Evolutionary conservation across 2,113 vertebrate species (phyloP).

Genomic region (Rynchops niger): DNA sequence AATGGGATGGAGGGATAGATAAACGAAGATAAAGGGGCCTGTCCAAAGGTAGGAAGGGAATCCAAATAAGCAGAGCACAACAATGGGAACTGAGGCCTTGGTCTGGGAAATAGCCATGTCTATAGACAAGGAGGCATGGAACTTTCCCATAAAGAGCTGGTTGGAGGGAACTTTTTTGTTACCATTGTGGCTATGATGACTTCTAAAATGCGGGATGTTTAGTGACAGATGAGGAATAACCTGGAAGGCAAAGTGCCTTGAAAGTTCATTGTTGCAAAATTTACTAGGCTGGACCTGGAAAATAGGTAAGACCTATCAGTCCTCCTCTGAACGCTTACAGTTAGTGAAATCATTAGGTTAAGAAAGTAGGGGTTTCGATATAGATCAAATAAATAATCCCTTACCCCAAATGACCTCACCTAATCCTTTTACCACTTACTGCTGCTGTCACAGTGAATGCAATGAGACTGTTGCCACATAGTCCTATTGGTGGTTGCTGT

Average conservation of each 20-base stretch:
- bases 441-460: neutral
- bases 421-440: neutral
- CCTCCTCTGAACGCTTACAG: neutral
- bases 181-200: neutral
- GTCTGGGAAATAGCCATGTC: neutral
- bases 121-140: neutral
- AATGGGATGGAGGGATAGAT: neutral
- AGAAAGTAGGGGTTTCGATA: neutral
- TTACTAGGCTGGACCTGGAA: neutral
- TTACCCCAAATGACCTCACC: neutral
- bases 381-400: neutral
- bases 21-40: neutral
- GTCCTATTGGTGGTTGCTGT: neutral
- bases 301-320: neutral
- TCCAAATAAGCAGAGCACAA: neutral
- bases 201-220: neutral
- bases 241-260: neutral
- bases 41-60: neutral
- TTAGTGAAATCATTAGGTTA: neutral
- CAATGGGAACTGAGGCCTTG: neutral
- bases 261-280: neutral
- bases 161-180: neutral
- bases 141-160: neutral
- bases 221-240: neutral
- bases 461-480: neutral